Evolutionary conservation across 2,888 invertebrate genomes (phyloP).

Genomic region (Iphiclides podalirius): DNA sequence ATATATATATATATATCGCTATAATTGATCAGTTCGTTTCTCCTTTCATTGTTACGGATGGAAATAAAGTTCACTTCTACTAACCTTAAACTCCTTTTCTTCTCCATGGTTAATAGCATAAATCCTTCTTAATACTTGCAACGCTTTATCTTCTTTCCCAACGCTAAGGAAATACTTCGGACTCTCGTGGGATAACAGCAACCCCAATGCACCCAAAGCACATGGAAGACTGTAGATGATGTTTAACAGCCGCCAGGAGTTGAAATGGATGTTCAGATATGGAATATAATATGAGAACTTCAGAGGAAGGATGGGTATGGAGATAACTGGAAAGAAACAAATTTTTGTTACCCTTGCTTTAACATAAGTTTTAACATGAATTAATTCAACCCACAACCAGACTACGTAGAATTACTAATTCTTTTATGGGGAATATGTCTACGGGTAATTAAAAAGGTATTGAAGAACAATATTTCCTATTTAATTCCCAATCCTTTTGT

Average conservation of each 20-base stretch:
- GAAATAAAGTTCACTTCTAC: no score
- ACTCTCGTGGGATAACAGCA: constrained; percentile 84
- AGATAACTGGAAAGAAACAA: constrained; percentile 70
- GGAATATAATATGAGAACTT: constrained; percentile 63
- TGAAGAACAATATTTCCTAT: no score
- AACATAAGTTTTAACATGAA: no score
- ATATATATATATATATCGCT: no score
- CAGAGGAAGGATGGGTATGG: constrained; percentile 83
- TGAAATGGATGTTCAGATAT: constrained; percentile 74
- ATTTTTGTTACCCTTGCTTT: no score
- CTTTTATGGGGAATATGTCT: no score
- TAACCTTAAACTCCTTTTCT: constrained; percentile 49
- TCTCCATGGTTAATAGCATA: constrained; percentile 53
- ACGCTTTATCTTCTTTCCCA: constrained; percentile 77
- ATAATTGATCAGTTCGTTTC: no score
- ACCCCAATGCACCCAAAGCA: constrained; percentile 77
- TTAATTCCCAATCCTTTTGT: no score
- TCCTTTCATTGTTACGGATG: no score
- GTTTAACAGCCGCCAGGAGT: constrained; percentile 87
- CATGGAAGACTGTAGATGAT: constrained; percentile 82
- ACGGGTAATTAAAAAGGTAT: no score
- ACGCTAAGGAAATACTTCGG: constrained; percentile 85
- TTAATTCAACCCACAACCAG: no score
- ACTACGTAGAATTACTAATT: no score
- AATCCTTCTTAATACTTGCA: constrained; percentile 58